phyloP scores from a whole-genome alignment of 2,113 vertebrate species.

The Chaetodon auriga region DNA sequence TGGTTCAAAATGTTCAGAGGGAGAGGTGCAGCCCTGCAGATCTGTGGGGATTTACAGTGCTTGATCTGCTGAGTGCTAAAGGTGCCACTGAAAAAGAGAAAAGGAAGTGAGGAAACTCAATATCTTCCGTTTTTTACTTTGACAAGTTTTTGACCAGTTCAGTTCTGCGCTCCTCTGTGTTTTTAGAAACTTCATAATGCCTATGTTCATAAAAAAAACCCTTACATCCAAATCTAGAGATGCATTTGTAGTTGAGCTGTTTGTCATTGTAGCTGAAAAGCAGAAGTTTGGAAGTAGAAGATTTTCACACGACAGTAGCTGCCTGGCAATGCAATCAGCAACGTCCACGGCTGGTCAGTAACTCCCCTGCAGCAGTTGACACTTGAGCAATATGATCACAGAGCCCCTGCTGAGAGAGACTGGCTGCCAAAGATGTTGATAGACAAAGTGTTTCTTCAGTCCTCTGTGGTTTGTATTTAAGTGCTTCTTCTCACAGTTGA shows the following conservation, averaged over 20 bases:
- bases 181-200: conserved; percentile 5
- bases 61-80: conserved; percentile 8
- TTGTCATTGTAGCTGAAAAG: conserved; percentile 14
- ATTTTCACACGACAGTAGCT: conserved; percentile 13
- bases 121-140: conserved; percentile 3
- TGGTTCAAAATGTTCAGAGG: conserved; percentile 44
- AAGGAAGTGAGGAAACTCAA: conserved; percentile 51
- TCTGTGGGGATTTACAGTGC: background rate
- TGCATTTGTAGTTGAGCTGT: background rate
- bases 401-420: conserved; percentile 24
- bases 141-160: conserved; percentile 22
- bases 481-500: background rate
- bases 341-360: conserved; percentile 12
- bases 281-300: background rate
- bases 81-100: conserved; percentile 5
- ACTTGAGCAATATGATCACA: conserved; percentile 5
- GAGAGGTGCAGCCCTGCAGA: conserved; percentile 20
- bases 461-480: conserved; percentile 16
- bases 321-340: background rate
- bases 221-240: background rate
- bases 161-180: background rate
- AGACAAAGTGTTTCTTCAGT: conserved; percentile 11
- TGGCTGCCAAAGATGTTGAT: background rate
- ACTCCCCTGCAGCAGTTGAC: conserved; percentile 5
- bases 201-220: background rate